Base-by-base conservation (phyloP, 35 echinoderm and acorn worm genomes). In the Eucidaris tribuloides region DNA sequence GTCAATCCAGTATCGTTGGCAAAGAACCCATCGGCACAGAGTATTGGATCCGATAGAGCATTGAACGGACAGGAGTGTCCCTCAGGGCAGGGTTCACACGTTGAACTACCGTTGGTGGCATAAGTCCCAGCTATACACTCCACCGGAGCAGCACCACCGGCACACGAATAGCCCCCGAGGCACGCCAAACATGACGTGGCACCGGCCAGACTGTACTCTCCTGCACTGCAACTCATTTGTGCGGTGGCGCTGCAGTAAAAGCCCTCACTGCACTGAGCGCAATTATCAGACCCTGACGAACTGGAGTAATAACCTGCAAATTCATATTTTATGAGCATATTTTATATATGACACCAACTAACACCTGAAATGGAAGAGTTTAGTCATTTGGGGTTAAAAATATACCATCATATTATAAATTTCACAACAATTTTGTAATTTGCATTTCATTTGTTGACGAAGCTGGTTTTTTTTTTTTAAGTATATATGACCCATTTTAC, bases 51-150 rank as follows among this genome's bases (percentile, higher is more conserved):
- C 30, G 44, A 43, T 4, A 78, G 86, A 19, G 50, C 83, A 62
- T 89, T 77, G 9, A 50, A 81, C 2, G 95, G 95, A 27, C 95
- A 98, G 77, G 82, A 86, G 38, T 76, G 89, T 0, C 95, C 95
- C 41, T 60, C 78, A 19, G 85, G 78, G 64, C 95, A 98, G 1
- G 80, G 58, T 20, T n/a, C 79, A 45, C 94, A 97, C 4, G 56
- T 42, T 11, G 61, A 76, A 61, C 94, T 97, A 20, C 94, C 89
- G 80, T 88, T 88, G 57, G 31, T 65, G 30, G 94, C 89, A 97
- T 97, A 97, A 27, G 5, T 55, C 4, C 94, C 94, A 20, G 80
- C 78, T 3, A 18, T 2, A 65, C 94, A 97, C 3, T 62, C 38
- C 5, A 37, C 45, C 9, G 84, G 65, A 9, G 85, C 2, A 7